Evolutionary conservation across 2,888 invertebrate genomes (phyloP).

Genomic region (Pasiphila rectangulata): DNA sequence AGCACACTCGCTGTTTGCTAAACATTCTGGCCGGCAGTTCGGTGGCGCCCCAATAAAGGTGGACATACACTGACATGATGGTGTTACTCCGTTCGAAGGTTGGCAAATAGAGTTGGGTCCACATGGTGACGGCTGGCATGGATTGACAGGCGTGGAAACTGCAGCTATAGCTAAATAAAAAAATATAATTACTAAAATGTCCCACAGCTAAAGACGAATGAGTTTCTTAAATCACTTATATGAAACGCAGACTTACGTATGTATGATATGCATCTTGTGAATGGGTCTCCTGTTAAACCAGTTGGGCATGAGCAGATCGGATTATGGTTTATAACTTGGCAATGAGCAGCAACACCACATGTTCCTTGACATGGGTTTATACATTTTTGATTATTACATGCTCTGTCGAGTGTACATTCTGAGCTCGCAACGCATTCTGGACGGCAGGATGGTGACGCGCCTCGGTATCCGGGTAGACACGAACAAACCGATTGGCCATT

Average conservation of each 20-base stretch:
- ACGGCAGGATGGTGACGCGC: constrained; percentile 84
- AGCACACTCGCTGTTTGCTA: constrained; percentile 86
- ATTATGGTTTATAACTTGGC: constrained; percentile 88
- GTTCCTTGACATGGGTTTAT: constrained; percentile 87
- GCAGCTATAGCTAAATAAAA: constrained; percentile 55
- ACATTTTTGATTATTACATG: constrained; percentile 87
- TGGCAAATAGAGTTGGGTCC: constrained; percentile 86
- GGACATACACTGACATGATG: constrained; percentile 86
- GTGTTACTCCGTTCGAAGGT: constrained; percentile 75
- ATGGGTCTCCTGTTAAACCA: constrained; percentile 85
- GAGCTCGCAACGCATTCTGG: constrained; percentile 87
- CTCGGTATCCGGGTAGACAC: constrained; percentile 83
- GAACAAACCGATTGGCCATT: constrained; percentile 85
- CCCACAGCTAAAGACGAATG: no score
- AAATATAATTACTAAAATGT: no score
- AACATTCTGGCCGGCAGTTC: constrained; percentile 87
- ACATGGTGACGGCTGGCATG: constrained; percentile 88
- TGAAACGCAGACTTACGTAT: constrained; percentile 63
- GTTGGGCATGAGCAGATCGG: constrained; percentile 86
- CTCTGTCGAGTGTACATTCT: constrained; percentile 85
- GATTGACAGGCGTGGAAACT: constrained; percentile 67
- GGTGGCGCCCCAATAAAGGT: constrained; percentile 86
- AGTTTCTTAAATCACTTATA: neutral
- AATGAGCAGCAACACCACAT: constrained; percentile 87
- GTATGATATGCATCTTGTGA: constrained; percentile 80